Conservation (phyloP, 2,797 vertebrate genomes). For the Dermochelys coriacea region DNA sequence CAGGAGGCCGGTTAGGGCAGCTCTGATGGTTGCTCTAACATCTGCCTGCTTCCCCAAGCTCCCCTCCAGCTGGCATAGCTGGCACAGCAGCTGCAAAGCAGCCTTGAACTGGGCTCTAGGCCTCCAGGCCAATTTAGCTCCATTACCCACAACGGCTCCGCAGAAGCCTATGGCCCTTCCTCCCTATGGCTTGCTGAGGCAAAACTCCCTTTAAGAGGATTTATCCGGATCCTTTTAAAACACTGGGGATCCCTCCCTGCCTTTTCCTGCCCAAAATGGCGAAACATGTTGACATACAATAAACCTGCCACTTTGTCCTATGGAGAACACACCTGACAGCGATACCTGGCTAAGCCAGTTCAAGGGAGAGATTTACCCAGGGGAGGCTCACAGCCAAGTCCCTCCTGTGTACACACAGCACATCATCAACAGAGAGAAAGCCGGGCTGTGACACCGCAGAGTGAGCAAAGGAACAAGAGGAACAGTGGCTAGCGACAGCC, state of each 20-base stretch:
- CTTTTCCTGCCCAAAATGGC: conserved; percentile 10
- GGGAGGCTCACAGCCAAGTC: not conserved
- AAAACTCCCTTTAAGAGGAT: conserved; percentile 59
- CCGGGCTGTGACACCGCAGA: not conserved
- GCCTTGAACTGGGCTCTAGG: not conserved
- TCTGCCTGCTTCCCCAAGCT: not conserved
- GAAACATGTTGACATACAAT: accelerated
- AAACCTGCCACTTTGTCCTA: conserved; percentile 39
- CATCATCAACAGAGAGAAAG: not conserved
- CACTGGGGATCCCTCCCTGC: not conserved
- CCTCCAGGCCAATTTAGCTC: not conserved
- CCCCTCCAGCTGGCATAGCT: not conserved
- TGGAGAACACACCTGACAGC: not conserved
- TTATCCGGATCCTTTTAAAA: conserved; percentile 54
- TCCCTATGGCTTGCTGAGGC: conserved; percentile 49
- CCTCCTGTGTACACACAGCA: accelerated
- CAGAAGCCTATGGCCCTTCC: not conserved
- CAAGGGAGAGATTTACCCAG: not conserved
- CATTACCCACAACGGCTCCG: not conserved
- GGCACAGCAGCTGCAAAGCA: accelerated
- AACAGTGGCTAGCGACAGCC: not conserved
- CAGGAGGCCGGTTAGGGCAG: not conserved
- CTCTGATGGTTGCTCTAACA: not conserved
- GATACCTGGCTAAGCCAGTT: accelerated
- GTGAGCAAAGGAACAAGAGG: not conserved